Evolutionary conservation across 2,888 invertebrate species (phyloP).

Genomic region (Lordiphosa fenestrarum): DNA sequence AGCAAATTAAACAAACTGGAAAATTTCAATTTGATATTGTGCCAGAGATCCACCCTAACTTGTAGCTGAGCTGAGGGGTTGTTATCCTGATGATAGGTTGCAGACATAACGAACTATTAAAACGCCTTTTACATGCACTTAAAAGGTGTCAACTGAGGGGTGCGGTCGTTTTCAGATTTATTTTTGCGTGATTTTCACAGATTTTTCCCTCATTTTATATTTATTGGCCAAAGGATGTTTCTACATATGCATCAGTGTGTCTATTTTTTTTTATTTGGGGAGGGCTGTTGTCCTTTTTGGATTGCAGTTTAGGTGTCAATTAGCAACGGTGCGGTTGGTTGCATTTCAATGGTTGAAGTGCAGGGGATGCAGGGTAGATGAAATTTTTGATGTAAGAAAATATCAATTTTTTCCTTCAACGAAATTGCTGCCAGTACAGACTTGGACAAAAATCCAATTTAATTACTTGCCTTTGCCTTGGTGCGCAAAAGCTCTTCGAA

Average conservation of each 20-base stretch:
- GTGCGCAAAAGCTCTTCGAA: no score
- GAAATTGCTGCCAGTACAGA: no score
- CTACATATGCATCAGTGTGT: conserved; percentile 13
- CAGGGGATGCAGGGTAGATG: no score
- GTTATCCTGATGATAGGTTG: conserved; percentile 53
- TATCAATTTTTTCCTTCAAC: no score
- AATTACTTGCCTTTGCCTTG: no score
- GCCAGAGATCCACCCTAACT: conserved; percentile 12
- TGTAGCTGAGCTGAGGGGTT: conserved; percentile 38
- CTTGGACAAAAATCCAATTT: no score
- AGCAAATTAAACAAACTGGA: conserved; percentile 78
- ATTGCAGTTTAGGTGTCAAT: conserved; percentile 74
- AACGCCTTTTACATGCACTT: conserved; percentile 56
- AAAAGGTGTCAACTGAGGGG: conserved; percentile 22
- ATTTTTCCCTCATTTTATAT: conserved; percentile 38
- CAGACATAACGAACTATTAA: conserved; percentile 52
- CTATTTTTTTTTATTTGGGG: conserved; percentile 33
- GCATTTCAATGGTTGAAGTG: conserved; percentile 52
- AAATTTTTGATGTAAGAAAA: no score
- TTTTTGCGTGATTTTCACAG: conserved; percentile 48
- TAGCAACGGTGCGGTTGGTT: conserved; percentile 72
- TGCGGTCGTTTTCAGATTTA: conserved; percentile 38
- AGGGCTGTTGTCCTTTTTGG: conserved; percentile 47
- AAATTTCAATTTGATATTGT: conserved; percentile 71
- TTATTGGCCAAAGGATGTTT: conserved; percentile 26